Base-by-base conservation (phyloP, 2,113 vertebrate genomes). In the Dissostichus mawsoni region DNA sequence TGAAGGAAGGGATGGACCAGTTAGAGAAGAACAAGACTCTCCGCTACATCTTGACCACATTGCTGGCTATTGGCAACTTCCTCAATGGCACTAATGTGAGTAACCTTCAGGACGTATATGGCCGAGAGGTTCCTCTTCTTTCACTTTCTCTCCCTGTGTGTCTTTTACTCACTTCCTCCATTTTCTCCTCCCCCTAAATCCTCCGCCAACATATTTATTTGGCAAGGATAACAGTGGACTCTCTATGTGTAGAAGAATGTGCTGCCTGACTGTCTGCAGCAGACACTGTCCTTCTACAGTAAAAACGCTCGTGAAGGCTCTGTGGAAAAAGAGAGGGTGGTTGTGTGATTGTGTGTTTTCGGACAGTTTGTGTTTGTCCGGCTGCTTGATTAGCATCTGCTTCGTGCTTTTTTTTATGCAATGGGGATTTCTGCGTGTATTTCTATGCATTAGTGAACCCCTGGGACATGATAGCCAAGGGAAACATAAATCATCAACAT, bases 1-100 rank as follows among this genome's bases (percentile, higher is more conserved):
- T 99, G 86, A 99, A 99, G 91, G 98, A 99, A 95, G 98, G 98
- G 90, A 99, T 99, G 98, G 97, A 98, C 88, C 97, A 99, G 90
- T 83, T 99, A 89, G 97, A 99, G 91, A 97, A 97, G 83, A 99
- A 99, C 90, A 97, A 96, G 92, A 99, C 98, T 0, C 95, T 99
- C 75, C 95, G 96, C 88, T 95, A 95, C 87, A 98, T 99, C 88
- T 94, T 99, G 92, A 97, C 97, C 83, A 99, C 98, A 12, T 93
- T 99, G 16, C 94, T 99, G 59, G 96, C 98, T 82, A 97, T 99
- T 67, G 98, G 98, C 84, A 99, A 99, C 94, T 99, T 99, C 93
- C 96, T 99, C 83, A 99, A 99, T 18, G 96, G 97, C 93, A 96
- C 97, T 66, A 98, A 96, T 20, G 98, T 99, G 94, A 98, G 98